phyloP scores from a whole-genome alignment of 1,140 invertebrate genomes.

The Heliconius melpomene region DNA sequence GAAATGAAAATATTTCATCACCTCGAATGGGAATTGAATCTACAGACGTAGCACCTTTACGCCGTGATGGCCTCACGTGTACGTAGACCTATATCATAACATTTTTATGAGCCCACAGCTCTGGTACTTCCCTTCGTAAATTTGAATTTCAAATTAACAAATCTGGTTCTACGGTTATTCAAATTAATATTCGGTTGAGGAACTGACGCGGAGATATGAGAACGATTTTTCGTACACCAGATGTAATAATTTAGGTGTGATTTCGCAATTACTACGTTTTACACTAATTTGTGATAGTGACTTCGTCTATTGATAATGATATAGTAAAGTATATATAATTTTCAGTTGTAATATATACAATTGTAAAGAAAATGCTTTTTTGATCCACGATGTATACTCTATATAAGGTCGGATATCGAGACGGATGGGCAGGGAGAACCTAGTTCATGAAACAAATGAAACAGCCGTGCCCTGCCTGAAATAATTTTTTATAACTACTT shows the following conservation, averaged over 20 bases:
- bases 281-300: neutral
- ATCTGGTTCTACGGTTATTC: slow-evolving; percentile 5
- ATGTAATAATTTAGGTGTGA: neutral
- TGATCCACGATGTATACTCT: too few relatives aligned
- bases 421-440: too few relatives aligned
- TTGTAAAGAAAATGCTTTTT: too few relatives aligned
- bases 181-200: neutral
- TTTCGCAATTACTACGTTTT: neutral
- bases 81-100: neutral
- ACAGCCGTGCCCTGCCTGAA: too few relatives aligned
- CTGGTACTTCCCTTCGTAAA: neutral
- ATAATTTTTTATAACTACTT: too few relatives aligned
- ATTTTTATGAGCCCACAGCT: neutral
- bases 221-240: neutral
- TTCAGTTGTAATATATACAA: too few relatives aligned
- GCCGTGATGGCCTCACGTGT: neutral
- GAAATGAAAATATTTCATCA: neutral
- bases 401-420: too few relatives aligned
- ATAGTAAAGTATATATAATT: neutral
- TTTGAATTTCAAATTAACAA: slow-evolving; percentile 10
- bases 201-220: slow-evolving; percentile 7
- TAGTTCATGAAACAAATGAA: too few relatives aligned
- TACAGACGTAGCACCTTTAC: too few relatives aligned
- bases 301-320: neutral
- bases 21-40: too few relatives aligned